Percentiles rank a stretch among this genome's conserved stretches.
Evolutionary conservation across 2,797 vertebrate species (phyloP).

Genomic region (Petrocephalus sullivani): DNA sequence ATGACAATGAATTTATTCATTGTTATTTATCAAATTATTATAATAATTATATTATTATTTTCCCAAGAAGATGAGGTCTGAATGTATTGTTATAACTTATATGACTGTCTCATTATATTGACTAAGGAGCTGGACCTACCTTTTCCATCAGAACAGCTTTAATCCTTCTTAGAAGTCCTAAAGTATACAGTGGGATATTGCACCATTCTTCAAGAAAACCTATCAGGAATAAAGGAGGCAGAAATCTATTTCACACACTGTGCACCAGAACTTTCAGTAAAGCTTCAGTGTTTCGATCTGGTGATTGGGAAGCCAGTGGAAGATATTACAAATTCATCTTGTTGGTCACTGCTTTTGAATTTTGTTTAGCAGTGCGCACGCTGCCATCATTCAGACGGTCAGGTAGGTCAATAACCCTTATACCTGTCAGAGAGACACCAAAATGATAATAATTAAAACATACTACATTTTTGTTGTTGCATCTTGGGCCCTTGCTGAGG

Average conservation of each 20-base stretch:
- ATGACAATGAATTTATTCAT: constrained; percentile 47
- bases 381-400: neutral
- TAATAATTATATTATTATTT: too few species aligned
- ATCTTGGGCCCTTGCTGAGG: neutral
- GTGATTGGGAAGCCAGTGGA: neutral
- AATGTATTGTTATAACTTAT: neutral
- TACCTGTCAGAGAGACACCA: neutral
- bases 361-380: neutral
- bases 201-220: neutral
- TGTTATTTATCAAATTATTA: neutral
- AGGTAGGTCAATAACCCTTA: neutral
- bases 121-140: neutral
- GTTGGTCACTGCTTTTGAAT: neutral
- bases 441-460: neutral
- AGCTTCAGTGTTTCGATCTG: neutral
- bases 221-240: neutral
- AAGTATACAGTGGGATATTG: neutral
- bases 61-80: neutral
- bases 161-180: neutral
- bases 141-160: neutral
- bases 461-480: neutral
- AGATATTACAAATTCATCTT: neutral
- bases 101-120: neutral
- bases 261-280: neutral
- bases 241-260: neutral